These are phyloP conservation scores for Dromius quadrimaculatus DNA, from an alignment of 2,888 invertebrate species.

Conservation along the genomic window DNA sequence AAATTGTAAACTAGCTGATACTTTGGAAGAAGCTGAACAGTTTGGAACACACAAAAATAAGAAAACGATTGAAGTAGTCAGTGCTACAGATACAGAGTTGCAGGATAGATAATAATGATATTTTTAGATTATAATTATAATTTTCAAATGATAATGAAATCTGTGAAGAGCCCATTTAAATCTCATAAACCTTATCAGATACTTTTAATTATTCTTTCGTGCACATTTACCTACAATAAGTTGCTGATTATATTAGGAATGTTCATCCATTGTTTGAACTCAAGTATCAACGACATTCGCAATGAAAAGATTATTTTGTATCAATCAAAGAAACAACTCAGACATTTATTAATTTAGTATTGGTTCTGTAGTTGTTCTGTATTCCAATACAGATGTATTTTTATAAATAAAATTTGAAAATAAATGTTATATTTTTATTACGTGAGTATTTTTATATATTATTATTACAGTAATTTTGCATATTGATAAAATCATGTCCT, in stretches of 20 bases:
- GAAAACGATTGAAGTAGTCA: constrained; percentile 10
- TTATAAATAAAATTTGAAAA: constrained; percentile 20
- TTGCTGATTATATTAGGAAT: background rate
- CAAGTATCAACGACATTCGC: background rate
- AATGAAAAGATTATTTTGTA: constrained; percentile 23
- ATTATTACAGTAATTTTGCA: too few relatives aligned
- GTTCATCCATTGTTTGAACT: background rate
- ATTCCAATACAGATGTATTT: constrained; percentile 13
- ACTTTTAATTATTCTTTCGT: background rate
- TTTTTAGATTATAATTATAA: constrained; percentile 1
- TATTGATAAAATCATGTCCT: too few relatives aligned
- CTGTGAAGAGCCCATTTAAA: too few relatives aligned
- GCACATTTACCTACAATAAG: background rate
- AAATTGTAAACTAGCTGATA: constrained; percentile 81
- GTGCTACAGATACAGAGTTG: constrained; percentile 1
- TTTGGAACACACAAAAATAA: constrained; percentile 66
- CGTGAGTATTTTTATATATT: constrained; percentile 10
- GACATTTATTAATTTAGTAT: constrained; percentile 7
- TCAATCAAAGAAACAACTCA: background rate
- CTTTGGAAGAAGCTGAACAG: constrained; percentile 82
- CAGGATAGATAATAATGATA: constrained; percentile 3
- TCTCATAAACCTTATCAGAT: constrained; percentile 18
- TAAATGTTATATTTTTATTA: constrained; percentile 8
- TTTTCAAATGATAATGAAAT: background rate
- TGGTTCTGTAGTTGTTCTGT: constrained; percentile 3